Evolutionary conservation across 1,140 invertebrate genomes (phyloP), one percentile per base, ranked within the genome.

Genomic region (Hetaerina americana): DNA sequence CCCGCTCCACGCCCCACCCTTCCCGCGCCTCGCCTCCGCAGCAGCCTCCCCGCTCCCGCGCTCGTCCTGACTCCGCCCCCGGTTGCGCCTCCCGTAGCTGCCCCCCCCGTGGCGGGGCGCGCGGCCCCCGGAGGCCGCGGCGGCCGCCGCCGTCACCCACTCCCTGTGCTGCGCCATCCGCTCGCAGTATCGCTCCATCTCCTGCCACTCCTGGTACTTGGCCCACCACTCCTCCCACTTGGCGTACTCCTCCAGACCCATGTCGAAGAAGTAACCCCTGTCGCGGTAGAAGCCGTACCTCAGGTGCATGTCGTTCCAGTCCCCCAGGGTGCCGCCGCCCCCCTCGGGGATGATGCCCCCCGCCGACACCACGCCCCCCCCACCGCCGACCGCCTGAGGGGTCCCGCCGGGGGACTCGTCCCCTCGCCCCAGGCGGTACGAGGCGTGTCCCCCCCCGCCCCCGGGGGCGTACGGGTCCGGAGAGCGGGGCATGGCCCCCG

Each of bases 151-250:
- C 15, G 40, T n/a, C 22, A n/a, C 40, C 40, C 40, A 57, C 22
- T 57, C 40, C 22, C 40, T 57, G 10, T 57, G 40, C 40, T 57
- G 40, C 15, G 40, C 67, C 67, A 26, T 25, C 67, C 24, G 25
- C 25, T 92, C 90, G 78, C 91, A 92, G 74, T 89, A 90, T 69
- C 90, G 85, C 80, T 94, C 92, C 27, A 90, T 88, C 77, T 93
- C 92, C 72, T 94, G 80, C 93, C 92, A 95, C 80, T 94, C 92
- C 80, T 93, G 90, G 81, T 95, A 94, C 77, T 92, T 92, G 80
- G 93, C 94, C 92, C 92, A 95, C 93, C 93, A 95, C 80, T 94
- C 91, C 81, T 95, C 93, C 92, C 92, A 95, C 79, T 94, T 94
- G 27, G 93, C 86, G 78, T 94, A 95, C 79, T 95, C 93, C 72